Evolutionary conservation across 2,113 vertebrate genomes (phyloP), one percentile per base, ranked within the genome.

Genomic region (Oryzias javanicus): DNA sequence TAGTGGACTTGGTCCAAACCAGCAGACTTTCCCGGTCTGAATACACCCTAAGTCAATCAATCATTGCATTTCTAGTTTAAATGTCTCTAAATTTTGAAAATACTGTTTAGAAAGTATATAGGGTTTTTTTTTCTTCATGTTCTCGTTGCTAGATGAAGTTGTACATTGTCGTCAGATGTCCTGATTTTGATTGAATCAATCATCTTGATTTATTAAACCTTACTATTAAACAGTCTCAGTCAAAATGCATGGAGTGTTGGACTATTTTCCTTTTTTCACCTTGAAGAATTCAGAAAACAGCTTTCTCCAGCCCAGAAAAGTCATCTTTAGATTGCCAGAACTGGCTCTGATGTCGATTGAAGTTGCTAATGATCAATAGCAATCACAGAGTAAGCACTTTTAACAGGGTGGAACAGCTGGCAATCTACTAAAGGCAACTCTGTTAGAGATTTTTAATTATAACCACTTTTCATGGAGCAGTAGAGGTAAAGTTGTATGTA

Each of bases 331-430:
- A 5, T 40, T 35, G 27, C 56, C 40, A 52, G 45, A 58, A 59
- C 29, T 67, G 4, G 16, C 48, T 49, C 25, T 62, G 44, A 29
- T 41, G 51, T 49, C 6, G 41, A 49, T 65, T 52, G 27, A 65
- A 57, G 14, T 35, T 63, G 51, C 45, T 70, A 61, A 29, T 77
- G 64, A 78, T 83, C 67, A 67, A 72, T 83, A 78, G 50, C 60
- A 67, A 65, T 79, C 52, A 51, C 59, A 1, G 50, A 63, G 17
- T 14, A 60, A 70, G 72, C 51, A 60, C 60, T 61, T 29, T 16
- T 18, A 12, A 55, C 19, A 20, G 49, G 48, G 53, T 60, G 20
- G 50, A 67, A 50, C 55, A 49, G 55, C 57, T 42, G 48, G 25
- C 13, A 66, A 20, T 60, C 48, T 49, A 52, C 19, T 17, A 51